Evolutionary conservation across 2,113 vertebrate genomes (phyloP), one percentile per base, ranked within the genome.

Genomic region (Coryphaenoides rupestris): DNA sequence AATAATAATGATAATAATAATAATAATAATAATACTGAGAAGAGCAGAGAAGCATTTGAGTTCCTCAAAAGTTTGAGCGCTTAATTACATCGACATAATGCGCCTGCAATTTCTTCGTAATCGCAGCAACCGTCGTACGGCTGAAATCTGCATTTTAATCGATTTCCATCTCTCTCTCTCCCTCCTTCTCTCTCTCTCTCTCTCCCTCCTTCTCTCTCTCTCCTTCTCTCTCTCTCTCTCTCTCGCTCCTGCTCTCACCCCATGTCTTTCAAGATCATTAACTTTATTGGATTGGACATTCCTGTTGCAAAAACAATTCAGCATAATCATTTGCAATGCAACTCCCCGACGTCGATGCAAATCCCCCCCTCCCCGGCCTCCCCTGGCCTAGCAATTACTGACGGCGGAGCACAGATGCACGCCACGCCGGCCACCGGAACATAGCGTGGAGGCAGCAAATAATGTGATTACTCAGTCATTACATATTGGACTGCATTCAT

Each of bases 391-490:
- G 84, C 82, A 90, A 89, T 91, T 89, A 91, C 77, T 26, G 21
- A 45, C 65, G 54, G 75, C 65, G 54, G 76, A 86, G 81, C 79
- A 67, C 87, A 87, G 88, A 90, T 86, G 86, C 82, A 72, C 64
- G 60, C 63, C 63, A 62, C 58, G 5, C 73, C 76, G 14, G 76
- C 59, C 75, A 64, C 74, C 79, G 70, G 75, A 74, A 79, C 28
- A 33, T 85, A 76, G 80, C 88, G 81, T 79, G 77, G 77, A 85
- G 81, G 70, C 82, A 78, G 85, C 76, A 79, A 70, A 87, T 89
- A 89, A 89, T 86, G 81, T 86, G 85, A 88, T 89, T 89, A 88
- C 80, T 88, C 83, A 85, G 77, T 89, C 86, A 84, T 89, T 87
- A 87, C 78, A 76, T 83, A 71, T 77, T 82, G 83, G 76, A 84